phyloP scores from a whole-genome alignment of 2,113 vertebrate species.

The Myodes glareolus region DNA sequence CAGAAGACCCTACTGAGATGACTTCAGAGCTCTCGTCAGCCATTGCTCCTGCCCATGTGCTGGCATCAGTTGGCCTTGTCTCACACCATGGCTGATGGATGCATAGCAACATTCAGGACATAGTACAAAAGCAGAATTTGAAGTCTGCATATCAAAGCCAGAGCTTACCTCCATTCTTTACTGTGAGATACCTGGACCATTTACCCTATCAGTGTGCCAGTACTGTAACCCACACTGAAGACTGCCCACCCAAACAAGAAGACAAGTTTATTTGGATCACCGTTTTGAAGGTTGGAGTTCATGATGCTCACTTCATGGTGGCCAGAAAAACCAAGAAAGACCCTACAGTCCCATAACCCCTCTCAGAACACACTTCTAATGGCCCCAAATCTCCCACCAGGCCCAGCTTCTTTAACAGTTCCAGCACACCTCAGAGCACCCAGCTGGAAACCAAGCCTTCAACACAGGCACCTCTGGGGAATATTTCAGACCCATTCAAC shows the following conservation, averaged over 20 bases:
- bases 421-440: too few relatives aligned
- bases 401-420: background rate
- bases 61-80: background rate
- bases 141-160: background rate
- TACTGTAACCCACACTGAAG: background rate
- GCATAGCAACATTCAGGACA: background rate
- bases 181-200: background rate
- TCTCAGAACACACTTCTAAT: background rate
- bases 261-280: background rate
- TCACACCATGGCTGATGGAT: accelerated
- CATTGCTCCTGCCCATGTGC: background rate
- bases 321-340: background rate
- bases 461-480: background rate
- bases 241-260: background rate
- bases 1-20: background rate
- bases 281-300: background rate
- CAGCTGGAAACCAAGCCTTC: background rate
- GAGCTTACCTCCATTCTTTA: background rate
- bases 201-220: background rate
- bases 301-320: background rate
- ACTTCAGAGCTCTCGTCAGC: background rate
- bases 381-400: background rate
- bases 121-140: background rate
- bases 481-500: background rate
- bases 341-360: background rate